phyloP scores from a whole-genome alignment of 53 echinoderm and acorn worm species.

The Pentamera pediparva region DNA sequence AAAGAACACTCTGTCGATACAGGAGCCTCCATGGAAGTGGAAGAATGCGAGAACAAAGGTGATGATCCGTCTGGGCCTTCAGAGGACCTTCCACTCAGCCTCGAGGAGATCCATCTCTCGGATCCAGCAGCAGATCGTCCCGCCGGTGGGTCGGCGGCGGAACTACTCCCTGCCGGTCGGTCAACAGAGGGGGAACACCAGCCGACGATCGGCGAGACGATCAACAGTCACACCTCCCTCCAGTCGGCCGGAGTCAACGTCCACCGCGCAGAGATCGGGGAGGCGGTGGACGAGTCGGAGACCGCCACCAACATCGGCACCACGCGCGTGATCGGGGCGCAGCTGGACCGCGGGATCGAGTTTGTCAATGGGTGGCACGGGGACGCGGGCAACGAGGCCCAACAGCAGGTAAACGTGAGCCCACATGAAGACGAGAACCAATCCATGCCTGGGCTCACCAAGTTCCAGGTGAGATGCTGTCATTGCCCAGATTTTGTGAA shows the following conservation, averaged over 20 bases:
- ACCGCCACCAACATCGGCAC: conserved; percentile 83
- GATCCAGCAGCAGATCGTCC: neutral
- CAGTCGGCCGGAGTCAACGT: conserved; percentile 33
- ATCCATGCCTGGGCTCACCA: conserved; percentile 2
- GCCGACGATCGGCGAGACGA: neutral
- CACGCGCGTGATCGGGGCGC: conserved; percentile 71
- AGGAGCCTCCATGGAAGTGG: too few relatives aligned
- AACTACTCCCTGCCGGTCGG: too few relatives aligned
- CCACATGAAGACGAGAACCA: neutral
- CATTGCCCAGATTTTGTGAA: neutral
- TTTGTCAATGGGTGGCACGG: conserved; percentile 68
- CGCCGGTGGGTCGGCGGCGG: neutral
- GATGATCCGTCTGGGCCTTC: conserved; percentile 19
- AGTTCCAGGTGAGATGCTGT: conserved; percentile 18
- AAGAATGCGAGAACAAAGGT: too few relatives aligned
- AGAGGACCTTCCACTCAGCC: too few relatives aligned
- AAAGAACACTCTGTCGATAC: too few relatives aligned
- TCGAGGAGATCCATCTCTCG: neutral
- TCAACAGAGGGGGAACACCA: neutral
- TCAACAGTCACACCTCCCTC: neutral
- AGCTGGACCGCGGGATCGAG: conserved; percentile 67
- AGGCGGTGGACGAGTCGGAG: conserved; percentile 72
- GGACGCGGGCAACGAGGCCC: conserved; percentile 9
- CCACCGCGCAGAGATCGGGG: conserved; percentile 68
- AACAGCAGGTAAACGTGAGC: conserved; percentile 24